Percentiles rank a stretch among this genome's conserved stretches.
These are phyloP conservation scores for Hydrolagus affinis DNA, from an alignment of 2,113 vertebrate species.

Conservation along the genomic window DNA sequence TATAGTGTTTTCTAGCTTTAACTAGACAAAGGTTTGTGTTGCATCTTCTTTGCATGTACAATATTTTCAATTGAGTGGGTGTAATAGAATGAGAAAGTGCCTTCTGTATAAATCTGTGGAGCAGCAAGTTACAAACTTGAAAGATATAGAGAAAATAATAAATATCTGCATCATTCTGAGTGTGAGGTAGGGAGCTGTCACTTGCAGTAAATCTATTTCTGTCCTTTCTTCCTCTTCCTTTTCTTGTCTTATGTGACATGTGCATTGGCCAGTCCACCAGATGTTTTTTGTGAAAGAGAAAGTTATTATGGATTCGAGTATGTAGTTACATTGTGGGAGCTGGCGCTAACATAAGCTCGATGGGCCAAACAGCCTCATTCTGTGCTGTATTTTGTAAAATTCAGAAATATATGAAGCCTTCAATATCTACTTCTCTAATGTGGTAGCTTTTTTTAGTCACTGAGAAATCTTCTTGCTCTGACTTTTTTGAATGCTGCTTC, in stretches of 20 bases:
- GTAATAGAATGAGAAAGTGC: neutral
- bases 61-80: conserved; percentile 11
- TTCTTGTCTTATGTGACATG: too few relatives aligned
- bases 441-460: neutral
- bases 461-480: too few relatives aligned
- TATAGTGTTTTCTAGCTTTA: neutral
- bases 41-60: neutral
- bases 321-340: too few relatives aligned
- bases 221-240: neutral
- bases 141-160: neutral
- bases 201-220: neutral
- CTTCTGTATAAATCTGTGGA: neutral
- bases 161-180: neutral
- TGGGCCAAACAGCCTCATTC: too few relatives aligned
- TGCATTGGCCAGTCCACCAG: neutral
- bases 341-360: too few relatives aligned
- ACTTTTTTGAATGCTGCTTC: too few relatives aligned
- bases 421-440: neutral
- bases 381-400: too few relatives aligned
- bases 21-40: neutral
- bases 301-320: too few relatives aligned
- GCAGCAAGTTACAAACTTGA: neutral
- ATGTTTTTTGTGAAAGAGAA: too few relatives aligned
- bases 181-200: neutral
- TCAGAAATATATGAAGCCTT: neutral